A percentile compares a stretch with the other conserved stretches of the same genome.
These are phyloP conservation scores for Mirounga angustirostris DNA, from an alignment of 2,113 vertebrate genomes.

Conservation along the genomic window DNA sequence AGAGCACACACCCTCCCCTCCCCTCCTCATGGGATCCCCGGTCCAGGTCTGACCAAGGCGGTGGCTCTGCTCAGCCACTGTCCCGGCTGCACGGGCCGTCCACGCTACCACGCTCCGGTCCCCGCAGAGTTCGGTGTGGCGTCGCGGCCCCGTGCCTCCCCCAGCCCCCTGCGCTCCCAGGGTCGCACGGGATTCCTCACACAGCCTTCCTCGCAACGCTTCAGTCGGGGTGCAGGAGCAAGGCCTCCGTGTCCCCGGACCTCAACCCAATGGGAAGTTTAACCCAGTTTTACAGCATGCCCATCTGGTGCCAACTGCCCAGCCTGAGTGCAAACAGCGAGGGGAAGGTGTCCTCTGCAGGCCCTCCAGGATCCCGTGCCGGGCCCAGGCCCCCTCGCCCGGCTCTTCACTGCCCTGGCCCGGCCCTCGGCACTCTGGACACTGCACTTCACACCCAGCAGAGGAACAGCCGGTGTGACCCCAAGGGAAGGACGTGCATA, in stretches of 20 bases:
- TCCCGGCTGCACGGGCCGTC: too few relatives aligned
- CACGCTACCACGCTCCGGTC: rapidly evolving
- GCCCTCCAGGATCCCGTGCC: background rate
- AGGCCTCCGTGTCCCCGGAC: background rate
- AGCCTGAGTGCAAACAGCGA: rapidly evolving
- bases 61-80: background rate
- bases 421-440: background rate
- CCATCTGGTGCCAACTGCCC: too few relatives aligned
- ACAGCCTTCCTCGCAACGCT: background rate
- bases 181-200: background rate
- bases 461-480: background rate
- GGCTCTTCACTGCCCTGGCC: too few relatives aligned
- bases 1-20: background rate
- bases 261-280: background rate
- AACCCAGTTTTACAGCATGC: too few relatives aligned
- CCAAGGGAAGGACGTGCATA: rapidly evolving
- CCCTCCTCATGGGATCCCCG: background rate
- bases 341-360: too few relatives aligned
- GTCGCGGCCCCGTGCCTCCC: background rate
- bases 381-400: background rate
- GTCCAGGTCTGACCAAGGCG: background rate
- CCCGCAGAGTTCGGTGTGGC: background rate
- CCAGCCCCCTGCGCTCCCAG: rapidly evolving
- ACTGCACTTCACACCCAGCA: background rate
- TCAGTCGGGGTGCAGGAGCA: rapidly evolving